phyloP scores from a whole-genome alignment of 2,888 invertebrate species.

The Drosophila differens region DNA sequence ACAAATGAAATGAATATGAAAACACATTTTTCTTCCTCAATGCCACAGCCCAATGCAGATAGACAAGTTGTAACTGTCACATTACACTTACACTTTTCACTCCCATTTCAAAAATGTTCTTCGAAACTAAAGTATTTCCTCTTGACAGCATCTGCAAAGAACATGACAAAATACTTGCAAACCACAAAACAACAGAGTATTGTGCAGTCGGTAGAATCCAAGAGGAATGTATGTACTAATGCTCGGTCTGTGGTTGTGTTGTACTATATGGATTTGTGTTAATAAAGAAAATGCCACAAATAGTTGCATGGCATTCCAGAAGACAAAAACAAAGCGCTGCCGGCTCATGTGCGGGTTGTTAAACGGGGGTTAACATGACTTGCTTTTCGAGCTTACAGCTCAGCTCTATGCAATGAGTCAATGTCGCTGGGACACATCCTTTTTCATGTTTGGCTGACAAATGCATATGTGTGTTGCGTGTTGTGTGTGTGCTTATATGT shows the following conservation, averaged over 20 bases:
- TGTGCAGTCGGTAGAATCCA: not conserved
- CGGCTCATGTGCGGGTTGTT: not conserved
- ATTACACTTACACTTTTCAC: not conserved
- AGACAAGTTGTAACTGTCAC: not conserved
- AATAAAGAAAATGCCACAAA: constrained; percentile 66
- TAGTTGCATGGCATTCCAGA: constrained; percentile 58
- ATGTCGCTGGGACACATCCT: constrained; percentile 70
- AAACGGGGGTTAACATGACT: not conserved
- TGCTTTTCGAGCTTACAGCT: not conserved
- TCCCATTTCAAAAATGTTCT: not conserved
- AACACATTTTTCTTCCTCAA: not conserved
- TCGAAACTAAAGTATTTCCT: not conserved
- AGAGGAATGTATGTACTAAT: not conserved
- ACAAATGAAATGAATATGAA: not conserved
- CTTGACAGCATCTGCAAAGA: not conserved
- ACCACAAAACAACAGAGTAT: constrained; percentile 1
- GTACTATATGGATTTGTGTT: constrained; percentile 41
- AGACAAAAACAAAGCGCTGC: constrained; percentile 27
- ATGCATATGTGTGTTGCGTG: constrained; percentile 16
- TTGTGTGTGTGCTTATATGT: constrained; percentile 2
- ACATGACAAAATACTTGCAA: not conserved
- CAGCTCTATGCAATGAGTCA: constrained; percentile 64
- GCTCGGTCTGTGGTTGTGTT: constrained; percentile 4
- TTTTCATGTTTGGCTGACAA: constrained; percentile 66
- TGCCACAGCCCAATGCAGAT: not conserved